phyloP scores from a whole-genome alignment of 1,140 invertebrate genomes.

The Argopecten irradians region DNA sequence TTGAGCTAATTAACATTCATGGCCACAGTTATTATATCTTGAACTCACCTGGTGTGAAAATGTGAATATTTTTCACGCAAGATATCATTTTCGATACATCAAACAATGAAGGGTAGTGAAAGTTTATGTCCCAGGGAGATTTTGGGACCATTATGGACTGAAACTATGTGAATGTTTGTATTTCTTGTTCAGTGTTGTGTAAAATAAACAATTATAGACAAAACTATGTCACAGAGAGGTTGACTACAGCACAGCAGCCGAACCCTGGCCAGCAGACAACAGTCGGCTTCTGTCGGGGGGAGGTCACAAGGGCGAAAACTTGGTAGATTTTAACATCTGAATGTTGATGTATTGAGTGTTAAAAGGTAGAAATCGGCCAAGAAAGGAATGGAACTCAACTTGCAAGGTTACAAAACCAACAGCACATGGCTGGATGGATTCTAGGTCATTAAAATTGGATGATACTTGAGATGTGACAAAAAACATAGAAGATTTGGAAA shows the following conservation, averaged over 20 bases:
- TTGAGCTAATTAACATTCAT: neutral
- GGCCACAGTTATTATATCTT: neutral
- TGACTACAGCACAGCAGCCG: neutral
- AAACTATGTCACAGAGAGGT: neutral
- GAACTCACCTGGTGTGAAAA: neutral
- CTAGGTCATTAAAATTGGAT: no score
- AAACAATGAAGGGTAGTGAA: neutral
- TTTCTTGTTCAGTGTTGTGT: neutral
- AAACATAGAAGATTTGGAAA: no score
- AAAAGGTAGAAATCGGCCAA: no score
- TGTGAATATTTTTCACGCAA: constrained; percentile 17
- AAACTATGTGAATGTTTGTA: neutral
- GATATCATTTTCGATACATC: neutral
- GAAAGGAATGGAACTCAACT: no score
- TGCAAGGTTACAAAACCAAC: no score
- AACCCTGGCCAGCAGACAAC: neutral
- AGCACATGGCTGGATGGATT: no score
- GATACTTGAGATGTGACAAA: no score
- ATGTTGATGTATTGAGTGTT: no score
- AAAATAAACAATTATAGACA: neutral
- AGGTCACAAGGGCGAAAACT: no score
- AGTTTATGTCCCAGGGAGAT: neutral
- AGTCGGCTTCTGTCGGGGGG: no score
- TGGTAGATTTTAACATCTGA: no score
- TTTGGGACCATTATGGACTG: neutral